Conservation (phyloP, 2,888 invertebrate species). For the Aelia acuminata region DNA sequence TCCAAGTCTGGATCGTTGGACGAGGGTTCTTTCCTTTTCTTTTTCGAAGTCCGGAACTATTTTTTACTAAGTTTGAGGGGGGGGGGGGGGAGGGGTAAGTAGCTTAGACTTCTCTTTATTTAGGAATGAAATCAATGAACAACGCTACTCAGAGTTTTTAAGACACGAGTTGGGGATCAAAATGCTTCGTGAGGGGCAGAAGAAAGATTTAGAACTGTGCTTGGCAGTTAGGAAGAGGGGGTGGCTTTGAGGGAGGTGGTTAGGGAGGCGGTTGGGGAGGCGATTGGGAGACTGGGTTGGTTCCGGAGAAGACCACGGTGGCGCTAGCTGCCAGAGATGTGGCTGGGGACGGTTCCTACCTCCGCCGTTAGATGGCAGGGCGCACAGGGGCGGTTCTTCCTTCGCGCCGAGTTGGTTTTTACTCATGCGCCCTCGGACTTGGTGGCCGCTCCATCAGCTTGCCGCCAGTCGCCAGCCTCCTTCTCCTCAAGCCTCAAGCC, state of each 20-base stretch:
- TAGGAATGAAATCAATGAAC: not conserved
- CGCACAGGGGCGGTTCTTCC: slow-evolving; percentile 55
- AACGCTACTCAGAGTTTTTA: not conserved
- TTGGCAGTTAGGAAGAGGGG: not conserved
- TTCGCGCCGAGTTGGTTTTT: slow-evolving; percentile 53
- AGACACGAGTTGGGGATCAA: not conserved
- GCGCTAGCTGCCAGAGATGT: slow-evolving; percentile 30
- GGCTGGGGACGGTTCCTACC: slow-evolving; percentile 10
- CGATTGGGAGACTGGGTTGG: not conserved
- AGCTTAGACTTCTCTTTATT: not conserved
- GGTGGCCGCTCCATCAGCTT: slow-evolving; percentile 45
- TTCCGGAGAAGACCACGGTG: not conserved
- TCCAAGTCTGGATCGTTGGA: not conserved
- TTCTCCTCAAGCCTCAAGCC: slow-evolving; percentile 55
- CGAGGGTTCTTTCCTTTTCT: not conserved
- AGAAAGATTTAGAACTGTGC: not conserved
- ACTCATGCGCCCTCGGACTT: slow-evolving; percentile 30
- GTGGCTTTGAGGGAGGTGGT: not conserved
- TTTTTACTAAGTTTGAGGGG: not conserved
- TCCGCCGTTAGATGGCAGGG: slow-evolving; percentile 37
- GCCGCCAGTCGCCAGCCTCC: slow-evolving; percentile 57
- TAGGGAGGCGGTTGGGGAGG: not conserved
- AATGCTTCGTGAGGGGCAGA: not conserved
- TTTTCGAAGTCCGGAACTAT: not conserved
- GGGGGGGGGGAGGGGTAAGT: not conserved